Conservation (phyloP, 1,140 invertebrate genomes). For the Drosophila fuyamai region DNA sequence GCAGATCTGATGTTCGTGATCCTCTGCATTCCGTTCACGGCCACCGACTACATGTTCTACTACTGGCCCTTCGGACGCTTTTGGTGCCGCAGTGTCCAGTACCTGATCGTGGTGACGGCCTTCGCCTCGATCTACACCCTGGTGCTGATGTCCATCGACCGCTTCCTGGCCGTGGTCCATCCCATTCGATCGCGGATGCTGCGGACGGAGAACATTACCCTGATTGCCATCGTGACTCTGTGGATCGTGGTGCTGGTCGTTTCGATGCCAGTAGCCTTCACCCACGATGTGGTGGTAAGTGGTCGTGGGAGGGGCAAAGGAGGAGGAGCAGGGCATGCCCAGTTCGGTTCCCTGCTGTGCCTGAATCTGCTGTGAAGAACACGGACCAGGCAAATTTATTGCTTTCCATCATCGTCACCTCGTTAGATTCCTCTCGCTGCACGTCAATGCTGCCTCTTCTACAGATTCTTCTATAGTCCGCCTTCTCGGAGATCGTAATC, state of each 20-base stretch:
- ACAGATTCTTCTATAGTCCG: background rate
- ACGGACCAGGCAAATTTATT: conserved; percentile 77
- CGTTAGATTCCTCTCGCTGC: conserved; percentile 60
- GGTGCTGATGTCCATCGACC: conserved; percentile 97
- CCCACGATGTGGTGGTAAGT: conserved; percentile 89
- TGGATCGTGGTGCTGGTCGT: conserved; percentile 92
- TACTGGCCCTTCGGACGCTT: conserved; percentile 95
- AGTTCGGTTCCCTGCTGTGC: conserved; percentile 51
- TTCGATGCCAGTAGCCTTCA: conserved; percentile 90
- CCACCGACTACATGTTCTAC: conserved; percentile 91
- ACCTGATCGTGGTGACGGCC: conserved; percentile 93
- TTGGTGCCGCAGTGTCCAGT: conserved; percentile 94
- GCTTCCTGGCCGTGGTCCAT: conserved; percentile 97
- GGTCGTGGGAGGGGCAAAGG: background rate
- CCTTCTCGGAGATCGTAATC: conserved; percentile 25
- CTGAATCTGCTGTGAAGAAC: conserved; percentile 75
- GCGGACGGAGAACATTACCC: conserved; percentile 93
- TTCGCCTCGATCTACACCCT: conserved; percentile 97
- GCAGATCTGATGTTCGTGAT: conserved; percentile 97
- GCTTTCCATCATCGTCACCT: conserved; percentile 80
- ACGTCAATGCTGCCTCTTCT: conserved; percentile 38
- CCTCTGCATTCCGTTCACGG: conserved; percentile 97
- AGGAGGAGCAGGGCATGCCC: background rate
- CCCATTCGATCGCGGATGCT: conserved; percentile 93
- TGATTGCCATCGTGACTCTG: conserved; percentile 89